A percentile compares a stretch with the other conserved stretches of the same genome.
These are phyloP conservation scores for Acromyrmex echinatior DNA, from an alignment of 1,140 invertebrate species.

Conservation along the genomic window DNA sequence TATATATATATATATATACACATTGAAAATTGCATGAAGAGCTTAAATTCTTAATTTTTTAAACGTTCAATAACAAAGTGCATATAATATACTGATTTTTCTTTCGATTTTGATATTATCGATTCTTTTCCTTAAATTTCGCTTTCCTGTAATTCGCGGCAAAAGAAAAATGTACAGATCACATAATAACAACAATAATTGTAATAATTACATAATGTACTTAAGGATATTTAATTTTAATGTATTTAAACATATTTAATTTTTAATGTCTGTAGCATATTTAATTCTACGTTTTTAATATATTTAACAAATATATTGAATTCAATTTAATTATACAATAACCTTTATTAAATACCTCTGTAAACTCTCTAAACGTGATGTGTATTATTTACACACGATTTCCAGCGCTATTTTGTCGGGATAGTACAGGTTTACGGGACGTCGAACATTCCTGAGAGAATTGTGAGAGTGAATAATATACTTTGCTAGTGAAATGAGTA, in stretches of 20 bases:
- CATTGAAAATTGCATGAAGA: neutral
- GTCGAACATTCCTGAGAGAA: slow-evolving; percentile 39
- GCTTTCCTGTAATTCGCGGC: neutral
- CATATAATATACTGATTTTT: neutral
- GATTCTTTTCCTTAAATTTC: neutral
- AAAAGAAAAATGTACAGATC: slow-evolving; percentile 10
- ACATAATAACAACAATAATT: slow-evolving; percentile 12
- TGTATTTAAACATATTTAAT: too few relatives aligned
- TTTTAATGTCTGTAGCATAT: neutral
- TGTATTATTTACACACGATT: slow-evolving; percentile 37
- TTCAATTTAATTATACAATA: slow-evolving; percentile 4
- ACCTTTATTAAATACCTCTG: neutral
- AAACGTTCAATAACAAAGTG: neutral
- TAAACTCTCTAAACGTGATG: neutral
- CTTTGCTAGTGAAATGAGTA: neutral
- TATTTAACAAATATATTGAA: neutral
- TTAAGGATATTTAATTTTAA: too few relatives aligned
- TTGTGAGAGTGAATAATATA: neutral
- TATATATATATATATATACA: too few relatives aligned
- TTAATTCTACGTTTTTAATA: neutral
- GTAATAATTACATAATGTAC: slow-evolving; percentile 19
- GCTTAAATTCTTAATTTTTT: slow-evolving; percentile 2
- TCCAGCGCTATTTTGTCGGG: neutral
- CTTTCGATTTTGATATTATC: neutral
- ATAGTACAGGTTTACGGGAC: neutral